phyloP scores from a whole-genome alignment of 2,797 vertebrate genomes.

The Lacerta bilineata region DNA sequence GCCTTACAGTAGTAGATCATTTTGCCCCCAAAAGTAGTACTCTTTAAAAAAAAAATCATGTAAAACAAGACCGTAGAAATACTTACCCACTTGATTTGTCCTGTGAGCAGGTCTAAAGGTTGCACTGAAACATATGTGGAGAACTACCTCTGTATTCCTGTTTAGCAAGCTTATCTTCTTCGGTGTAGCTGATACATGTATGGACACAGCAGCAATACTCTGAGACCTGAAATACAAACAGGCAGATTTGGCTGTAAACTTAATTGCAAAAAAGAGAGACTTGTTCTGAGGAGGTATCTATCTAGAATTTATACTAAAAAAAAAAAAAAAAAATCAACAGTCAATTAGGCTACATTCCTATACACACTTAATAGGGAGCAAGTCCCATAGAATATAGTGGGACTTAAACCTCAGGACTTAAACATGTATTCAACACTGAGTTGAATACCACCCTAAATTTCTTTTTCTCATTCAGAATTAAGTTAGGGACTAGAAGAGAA shows the following conservation, averaged over 20 bases:
- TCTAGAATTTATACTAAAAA: neutral
- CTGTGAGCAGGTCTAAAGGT: conserved; percentile 85
- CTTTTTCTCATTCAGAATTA: too few species aligned
- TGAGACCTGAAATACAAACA: conserved; percentile 85
- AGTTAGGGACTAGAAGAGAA: too few species aligned
- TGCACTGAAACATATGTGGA: conserved; percentile 86
- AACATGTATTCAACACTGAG: too few species aligned
- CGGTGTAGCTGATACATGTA: conserved; percentile 85
- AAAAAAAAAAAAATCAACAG: too few species aligned
- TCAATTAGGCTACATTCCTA: too few species aligned
- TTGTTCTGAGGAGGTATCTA: neutral
- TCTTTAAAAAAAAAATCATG: conserved; percentile 19
- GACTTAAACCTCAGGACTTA: too few species aligned
- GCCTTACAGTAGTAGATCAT: neutral
- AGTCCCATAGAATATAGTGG: too few species aligned
- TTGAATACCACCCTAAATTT: too few species aligned
- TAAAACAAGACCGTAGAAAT: conserved; percentile 42
- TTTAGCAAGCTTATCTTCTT: conserved; percentile 88
- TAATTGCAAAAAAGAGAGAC: neutral
- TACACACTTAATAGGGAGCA: too few species aligned
- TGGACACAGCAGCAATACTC: conserved; percentile 85
- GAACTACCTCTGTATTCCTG: conserved; percentile 84
- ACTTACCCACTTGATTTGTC: conserved; percentile 86
- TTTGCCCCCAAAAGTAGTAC: conserved; percentile 12
- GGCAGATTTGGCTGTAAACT: conserved; percentile 1